These are phyloP conservation scores for Hydrozoanthus gracilis DNA, from an alignment of 92 coral and sea anemone species.

Conservation along the genomic window DNA sequence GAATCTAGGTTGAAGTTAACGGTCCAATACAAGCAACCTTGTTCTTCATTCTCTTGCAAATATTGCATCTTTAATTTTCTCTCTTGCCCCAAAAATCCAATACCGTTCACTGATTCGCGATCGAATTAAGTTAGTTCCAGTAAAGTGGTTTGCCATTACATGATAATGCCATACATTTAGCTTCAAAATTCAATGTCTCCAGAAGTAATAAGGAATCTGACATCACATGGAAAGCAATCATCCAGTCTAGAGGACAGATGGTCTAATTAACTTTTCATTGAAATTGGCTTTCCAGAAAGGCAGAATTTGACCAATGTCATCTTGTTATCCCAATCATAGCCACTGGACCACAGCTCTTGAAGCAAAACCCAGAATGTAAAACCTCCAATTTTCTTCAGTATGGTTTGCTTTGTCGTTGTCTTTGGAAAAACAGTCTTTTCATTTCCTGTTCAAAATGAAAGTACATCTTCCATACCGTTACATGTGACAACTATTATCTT, in stretches of 20 bases:
- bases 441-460: conserved; percentile 21
- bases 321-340: conserved; percentile 68
- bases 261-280: background rate
- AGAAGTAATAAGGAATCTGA: conserved; percentile 58
- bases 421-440: conserved; percentile 26
- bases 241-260: conserved; percentile 57
- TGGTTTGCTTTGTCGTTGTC: conserved; percentile 51
- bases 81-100: conserved; percentile 67
- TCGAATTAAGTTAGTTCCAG: conserved; percentile 66
- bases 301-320: conserved; percentile 52
- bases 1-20: too few species aligned
- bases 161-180: conserved; percentile 66
- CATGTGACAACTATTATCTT: conserved; percentile 53
- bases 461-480: conserved; percentile 55
- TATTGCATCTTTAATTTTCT: conserved; percentile 20
- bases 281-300: conserved; percentile 42
- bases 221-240: conserved; percentile 64
- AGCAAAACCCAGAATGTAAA: conserved; percentile 64
- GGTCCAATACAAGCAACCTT: too few species aligned
- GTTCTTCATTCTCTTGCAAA: too few species aligned
- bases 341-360: conserved; percentile 62
- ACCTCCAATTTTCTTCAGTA: conserved; percentile 59
- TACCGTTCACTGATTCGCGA: conserved; percentile 7
- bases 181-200: conserved; percentile 59
- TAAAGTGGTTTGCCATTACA: conserved; percentile 64